Base-by-base conservation (phyloP, 2,888 invertebrate genomes). In the Sarcophaga carnaria region DNA sequence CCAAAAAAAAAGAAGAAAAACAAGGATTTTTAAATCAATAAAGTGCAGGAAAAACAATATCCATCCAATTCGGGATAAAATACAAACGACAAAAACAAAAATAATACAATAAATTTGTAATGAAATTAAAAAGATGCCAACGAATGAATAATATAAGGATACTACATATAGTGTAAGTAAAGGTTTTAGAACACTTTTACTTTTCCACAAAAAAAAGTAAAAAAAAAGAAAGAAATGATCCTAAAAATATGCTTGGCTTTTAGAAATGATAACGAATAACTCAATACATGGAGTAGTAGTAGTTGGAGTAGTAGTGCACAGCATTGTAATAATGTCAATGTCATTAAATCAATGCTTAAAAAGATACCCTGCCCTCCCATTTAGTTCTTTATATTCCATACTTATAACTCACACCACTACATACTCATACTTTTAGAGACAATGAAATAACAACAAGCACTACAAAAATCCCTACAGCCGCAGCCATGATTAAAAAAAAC, bases 281-380 rank as follows among this genome's bases (percentile, higher is more conserved):
- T 59, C 17, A 76, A 20, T 45, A 74, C n/a, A 25, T 49, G n/a
- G 49, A 72, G 62, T 54, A 17, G 3, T 4, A 14, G 54, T 17
- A 64, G 25, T 67, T 71, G 70, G 54, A 81, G 70, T 80, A 74
- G 78, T 60, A 81, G 70, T 83, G 82, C 82, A 80, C 72, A 60
- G 54, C 83, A 80, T 82, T 90, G 2, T 37, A 89, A 88, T 88
- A 89, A 89, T 88, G 89, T 92, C 91, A 92, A 92, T 89, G 92
- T 92, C 92, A 92, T 92, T 92, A 92, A 92, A 92, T 92, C 92
- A 92, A 92, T 91, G 91, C 90, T 90, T n/a, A 90, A 82, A 91
- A 90, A 89, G 89, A 88, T 89, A 86, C 89, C 89, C 90, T 88
- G 88, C 90, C 79, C 67, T 71, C 66, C 64, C 4, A n/a, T 59